Evolutionary conservation across 2,113 vertebrate species (phyloP).

Genomic region (Sorex fumeus): DNA sequence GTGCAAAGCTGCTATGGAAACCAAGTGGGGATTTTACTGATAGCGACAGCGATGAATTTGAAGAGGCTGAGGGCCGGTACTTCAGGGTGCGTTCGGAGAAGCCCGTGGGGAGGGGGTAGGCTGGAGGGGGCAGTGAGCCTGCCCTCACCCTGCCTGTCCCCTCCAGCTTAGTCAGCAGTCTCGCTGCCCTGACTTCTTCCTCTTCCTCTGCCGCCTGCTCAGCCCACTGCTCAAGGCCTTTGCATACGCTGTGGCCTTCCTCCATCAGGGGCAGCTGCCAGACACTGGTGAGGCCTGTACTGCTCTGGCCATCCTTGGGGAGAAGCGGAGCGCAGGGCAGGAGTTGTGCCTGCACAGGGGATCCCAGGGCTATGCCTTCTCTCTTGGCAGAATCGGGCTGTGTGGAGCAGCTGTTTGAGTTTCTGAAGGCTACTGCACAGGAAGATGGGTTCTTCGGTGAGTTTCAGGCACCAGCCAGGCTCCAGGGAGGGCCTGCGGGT

Average conservation of each 20-base stretch:
- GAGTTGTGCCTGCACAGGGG: not conserved
- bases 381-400: constrained; percentile 87
- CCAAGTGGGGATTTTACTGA: constrained; percentile 88
- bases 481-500: not conserved
- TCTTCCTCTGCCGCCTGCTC: constrained; percentile 94
- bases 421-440: constrained; percentile 89
- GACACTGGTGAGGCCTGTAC: constrained; percentile 71
- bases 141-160: not conserved
- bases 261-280: constrained; percentile 80
- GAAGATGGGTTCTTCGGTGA: constrained; percentile 91
- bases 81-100: constrained; percentile 90
- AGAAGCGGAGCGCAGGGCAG: not conserved
- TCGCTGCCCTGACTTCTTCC: constrained; percentile 90
- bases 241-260: constrained; percentile 85
- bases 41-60: constrained; percentile 92
- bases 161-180: constrained; percentile 91
- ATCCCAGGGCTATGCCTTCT: not conserved
- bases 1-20: constrained; percentile 84
- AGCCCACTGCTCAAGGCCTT: constrained; percentile 91
- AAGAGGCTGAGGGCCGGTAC: constrained; percentile 77
- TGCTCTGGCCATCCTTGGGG: constrained; percentile 57
- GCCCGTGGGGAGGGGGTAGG: accelerated
- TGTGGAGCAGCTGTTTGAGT: constrained; percentile 87
- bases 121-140: accelerated
- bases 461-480: constrained; percentile 29